Conservation (phyloP, 2,113 vertebrate species). For the Morone chrysops region DNA sequence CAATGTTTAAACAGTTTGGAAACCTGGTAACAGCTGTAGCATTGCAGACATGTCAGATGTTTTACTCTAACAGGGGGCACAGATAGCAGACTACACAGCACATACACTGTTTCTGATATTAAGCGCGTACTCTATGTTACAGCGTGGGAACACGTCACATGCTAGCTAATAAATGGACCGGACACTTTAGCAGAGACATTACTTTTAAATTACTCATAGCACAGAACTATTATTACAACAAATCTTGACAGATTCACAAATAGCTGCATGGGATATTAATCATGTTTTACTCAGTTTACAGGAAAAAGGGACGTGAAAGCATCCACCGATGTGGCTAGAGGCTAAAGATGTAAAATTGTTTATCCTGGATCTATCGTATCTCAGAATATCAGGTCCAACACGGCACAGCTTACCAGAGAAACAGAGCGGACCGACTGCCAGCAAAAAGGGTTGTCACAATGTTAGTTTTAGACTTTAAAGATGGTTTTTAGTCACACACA, state of each 20-base stretch:
- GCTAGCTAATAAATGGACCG: not conserved
- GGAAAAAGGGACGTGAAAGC: too few relatives aligned
- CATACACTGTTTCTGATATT: not conserved
- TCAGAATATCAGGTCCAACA: not conserved
- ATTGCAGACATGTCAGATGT: not conserved
- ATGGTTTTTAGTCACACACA: not conserved
- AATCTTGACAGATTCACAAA: not conserved
- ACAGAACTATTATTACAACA: not conserved
- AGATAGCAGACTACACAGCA: not conserved
- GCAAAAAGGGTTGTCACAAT: not conserved
- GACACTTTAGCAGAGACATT: not conserved
- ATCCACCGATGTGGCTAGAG: too few relatives aligned
- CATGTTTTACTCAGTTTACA: too few relatives aligned
- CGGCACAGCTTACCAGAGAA: not conserved
- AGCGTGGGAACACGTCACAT: not conserved
- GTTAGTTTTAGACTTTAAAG: not conserved
- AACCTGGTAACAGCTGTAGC: not conserved
- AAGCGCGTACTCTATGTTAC: not conserved
- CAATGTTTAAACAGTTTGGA: not conserved
- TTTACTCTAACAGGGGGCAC: not conserved
- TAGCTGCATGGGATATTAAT: not conserved
- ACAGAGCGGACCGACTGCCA: not conserved
- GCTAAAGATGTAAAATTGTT: not conserved
- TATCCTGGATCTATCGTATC: not conserved
- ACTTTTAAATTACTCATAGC: not conserved